These are phyloP conservation scores for Drosophila glabriapex DNA, from an alignment of 2,888 invertebrate species.

Conservation along the genomic window DNA sequence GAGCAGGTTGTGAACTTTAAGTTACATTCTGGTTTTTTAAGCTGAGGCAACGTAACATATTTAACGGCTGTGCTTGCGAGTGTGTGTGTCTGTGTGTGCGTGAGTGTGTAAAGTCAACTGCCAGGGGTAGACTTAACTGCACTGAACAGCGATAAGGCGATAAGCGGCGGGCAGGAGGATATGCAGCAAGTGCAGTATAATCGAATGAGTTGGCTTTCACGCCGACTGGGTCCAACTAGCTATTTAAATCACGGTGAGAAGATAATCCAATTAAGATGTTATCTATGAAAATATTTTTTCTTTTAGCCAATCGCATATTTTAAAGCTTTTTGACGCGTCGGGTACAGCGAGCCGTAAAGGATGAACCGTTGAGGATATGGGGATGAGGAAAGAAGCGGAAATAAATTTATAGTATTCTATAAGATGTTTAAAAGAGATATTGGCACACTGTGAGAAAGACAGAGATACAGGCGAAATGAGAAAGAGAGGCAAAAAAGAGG, in stretches of 20 bases:
- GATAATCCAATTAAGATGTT: constrained; percentile 37
- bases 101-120: constrained; percentile 8
- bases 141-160: neutral
- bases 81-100: neutral
- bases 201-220: constrained; percentile 13
- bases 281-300: neutral
- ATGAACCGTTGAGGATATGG: neutral
- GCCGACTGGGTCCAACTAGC: constrained; percentile 1
- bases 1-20: constrained; percentile 24
- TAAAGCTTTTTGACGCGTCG: neutral
- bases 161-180: neutral
- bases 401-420: neutral
- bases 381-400: neutral
- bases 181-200: constrained; percentile 1
- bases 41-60: constrained; percentile 64
- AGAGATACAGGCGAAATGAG: neutral
- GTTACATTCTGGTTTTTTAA: constrained; percentile 63
- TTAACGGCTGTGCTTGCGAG: constrained; percentile 49
- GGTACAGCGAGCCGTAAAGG: neutral
- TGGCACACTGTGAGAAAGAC: neutral
- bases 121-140: constrained; percentile 7
- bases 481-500: neutral
- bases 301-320: neutral
- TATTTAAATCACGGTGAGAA: constrained; percentile 12
- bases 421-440: neutral